These are phyloP conservation scores for Amphimallon solstitiale DNA, from an alignment of 2,888 invertebrate genomes.

Conservation along the genomic window DNA sequence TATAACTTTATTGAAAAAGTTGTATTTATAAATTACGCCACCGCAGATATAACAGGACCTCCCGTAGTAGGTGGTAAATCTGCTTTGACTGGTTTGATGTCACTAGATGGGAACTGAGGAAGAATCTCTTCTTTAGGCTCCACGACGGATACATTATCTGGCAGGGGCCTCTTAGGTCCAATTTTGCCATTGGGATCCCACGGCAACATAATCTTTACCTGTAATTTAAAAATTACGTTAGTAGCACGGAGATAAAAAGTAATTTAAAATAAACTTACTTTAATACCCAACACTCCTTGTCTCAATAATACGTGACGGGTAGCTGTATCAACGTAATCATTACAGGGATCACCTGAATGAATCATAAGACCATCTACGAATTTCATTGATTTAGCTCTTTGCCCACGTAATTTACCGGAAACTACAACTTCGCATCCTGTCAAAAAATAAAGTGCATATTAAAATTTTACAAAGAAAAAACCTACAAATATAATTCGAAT, in stretches of 20 bases:
- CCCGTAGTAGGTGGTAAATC: constrained; percentile 66
- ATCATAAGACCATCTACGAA: constrained; percentile 99
- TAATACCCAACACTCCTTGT: constrained; percentile 83
- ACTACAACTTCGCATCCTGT: constrained; percentile 97
- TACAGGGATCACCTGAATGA: constrained; percentile 98
- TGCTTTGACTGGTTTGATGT: constrained; percentile 77
- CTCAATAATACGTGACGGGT: constrained; percentile 97
- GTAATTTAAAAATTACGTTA: constrained; percentile 65
- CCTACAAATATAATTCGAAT: not conserved
- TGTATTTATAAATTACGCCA: constrained; percentile 52
- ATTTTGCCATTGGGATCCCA: constrained; percentile 98
- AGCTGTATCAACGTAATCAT: constrained; percentile 98
- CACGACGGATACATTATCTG: constrained; percentile 96
- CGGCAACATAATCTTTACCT: constrained; percentile 97
- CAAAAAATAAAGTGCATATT: constrained; percentile 40
- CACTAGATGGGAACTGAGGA: constrained; percentile 78
- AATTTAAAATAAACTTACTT: constrained; percentile 67
- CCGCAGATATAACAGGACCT: constrained; percentile 39
- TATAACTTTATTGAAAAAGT: constrained; percentile 50
- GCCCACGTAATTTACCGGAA: constrained; percentile 97
- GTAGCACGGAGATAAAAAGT: not conserved
- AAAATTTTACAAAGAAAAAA: not conserved
- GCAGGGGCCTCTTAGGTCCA: constrained; percentile 97
- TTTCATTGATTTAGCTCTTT: constrained; percentile 99
- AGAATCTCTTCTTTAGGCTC: constrained; percentile 96